These are phyloP conservation scores for Corythoichthys intestinalis DNA, from an alignment of 2,113 vertebrate genomes.

Conservation along the genomic window DNA sequence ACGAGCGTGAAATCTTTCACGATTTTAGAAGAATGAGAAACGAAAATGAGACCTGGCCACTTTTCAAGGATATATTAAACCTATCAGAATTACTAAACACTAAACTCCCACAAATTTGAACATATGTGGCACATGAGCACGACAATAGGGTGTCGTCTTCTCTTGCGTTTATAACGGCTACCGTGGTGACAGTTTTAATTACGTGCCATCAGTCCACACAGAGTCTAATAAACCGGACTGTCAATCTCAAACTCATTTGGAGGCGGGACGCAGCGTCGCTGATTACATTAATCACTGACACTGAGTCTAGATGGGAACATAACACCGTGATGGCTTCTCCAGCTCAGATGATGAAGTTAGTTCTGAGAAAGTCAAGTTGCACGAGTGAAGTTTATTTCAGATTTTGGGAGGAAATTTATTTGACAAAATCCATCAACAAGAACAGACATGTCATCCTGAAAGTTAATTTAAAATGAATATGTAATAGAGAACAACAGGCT, in stretches of 20 bases:
- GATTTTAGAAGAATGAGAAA: conserved; percentile 1
- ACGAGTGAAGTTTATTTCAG: not conserved
- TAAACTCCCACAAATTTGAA: not conserved
- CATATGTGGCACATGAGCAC: conserved; percentile 14
- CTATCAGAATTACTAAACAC: conserved; percentile 1
- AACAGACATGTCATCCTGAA: no score
- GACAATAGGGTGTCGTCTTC: conserved; percentile 8
- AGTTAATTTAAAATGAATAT: no score
- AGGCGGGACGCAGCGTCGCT: conserved; percentile 39
- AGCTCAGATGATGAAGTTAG: conserved; percentile 33
- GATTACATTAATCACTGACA: conserved; percentile 60
- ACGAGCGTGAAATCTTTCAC: conserved; percentile 4
- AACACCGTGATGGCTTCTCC: conserved; percentile 36
- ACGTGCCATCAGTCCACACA: conserved; percentile 35
- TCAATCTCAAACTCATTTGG: conserved; percentile 67
- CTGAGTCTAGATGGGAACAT: conserved; percentile 40
- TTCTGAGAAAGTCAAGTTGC: conserved; percentile 5
- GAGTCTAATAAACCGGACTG: conserved; percentile 59
- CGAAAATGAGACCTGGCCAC: not conserved
- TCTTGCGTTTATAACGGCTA: conserved; percentile 24
- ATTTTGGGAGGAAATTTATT: not conserved
- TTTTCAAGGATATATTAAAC: not conserved
- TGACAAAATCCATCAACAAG: no score
- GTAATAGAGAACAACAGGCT: no score
- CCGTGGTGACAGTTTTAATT: conserved; percentile 56